These are phyloP conservation scores for Pseudomyrmex sp. DNA, from an alignment of 1,140 invertebrate species.

Conservation along the genomic window DNA sequence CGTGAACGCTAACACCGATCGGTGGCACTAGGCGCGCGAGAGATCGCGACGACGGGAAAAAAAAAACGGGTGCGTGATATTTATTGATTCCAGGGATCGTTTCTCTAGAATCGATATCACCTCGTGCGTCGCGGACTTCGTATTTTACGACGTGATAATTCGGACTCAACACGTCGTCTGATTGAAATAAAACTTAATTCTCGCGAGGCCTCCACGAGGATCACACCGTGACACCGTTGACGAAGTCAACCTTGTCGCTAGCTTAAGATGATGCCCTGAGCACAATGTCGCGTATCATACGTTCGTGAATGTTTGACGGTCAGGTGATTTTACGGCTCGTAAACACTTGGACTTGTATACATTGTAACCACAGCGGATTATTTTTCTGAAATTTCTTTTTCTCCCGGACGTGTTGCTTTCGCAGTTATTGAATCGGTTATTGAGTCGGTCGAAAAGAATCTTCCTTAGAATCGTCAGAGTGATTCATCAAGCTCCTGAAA, in stretches of 20 bases:
- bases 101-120: conserved; percentile 40
- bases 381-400: not conserved
- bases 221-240: not conserved
- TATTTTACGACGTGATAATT: conserved; percentile 50
- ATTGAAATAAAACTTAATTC: conserved; percentile 18
- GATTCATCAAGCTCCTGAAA: not conserved
- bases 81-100: no score
- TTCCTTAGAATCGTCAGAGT: not conserved
- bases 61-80: no score
- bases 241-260: not conserved
- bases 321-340: conserved; percentile 28
- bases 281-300: not conserved
- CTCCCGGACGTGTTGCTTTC: no score
- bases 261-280: not conserved
- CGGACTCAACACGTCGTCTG: not conserved
- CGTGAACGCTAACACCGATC: conserved; percentile 32
- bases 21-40: not conserved
- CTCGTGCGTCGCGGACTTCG: not conserved
- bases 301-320: not conserved
- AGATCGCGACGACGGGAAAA: conserved; percentile 14
- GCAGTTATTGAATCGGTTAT: no score
- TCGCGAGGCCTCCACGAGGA: not conserved
- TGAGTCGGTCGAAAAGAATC: not conserved
- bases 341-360: not conserved
- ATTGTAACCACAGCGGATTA: not conserved